These are phyloP conservation scores for Zapus hudsonius DNA, from an alignment of 2,113 vertebrate species.

Conservation along the genomic window DNA sequence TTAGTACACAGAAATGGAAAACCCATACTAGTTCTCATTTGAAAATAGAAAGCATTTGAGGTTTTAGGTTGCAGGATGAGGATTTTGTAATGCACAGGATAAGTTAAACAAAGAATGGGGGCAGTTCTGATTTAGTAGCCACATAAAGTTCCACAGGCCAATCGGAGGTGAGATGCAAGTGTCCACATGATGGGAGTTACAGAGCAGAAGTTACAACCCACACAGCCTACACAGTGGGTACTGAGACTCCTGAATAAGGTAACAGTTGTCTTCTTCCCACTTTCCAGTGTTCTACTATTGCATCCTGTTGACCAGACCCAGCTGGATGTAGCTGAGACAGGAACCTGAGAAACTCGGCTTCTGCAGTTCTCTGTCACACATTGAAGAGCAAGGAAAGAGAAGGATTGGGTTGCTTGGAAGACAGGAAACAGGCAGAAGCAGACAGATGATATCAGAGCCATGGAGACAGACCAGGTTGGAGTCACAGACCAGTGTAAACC, in stretches of 20 bases:
- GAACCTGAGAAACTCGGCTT: background rate
- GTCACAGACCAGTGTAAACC: background rate
- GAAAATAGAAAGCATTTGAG: slow-evolving; percentile 13
- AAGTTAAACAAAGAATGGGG: background rate
- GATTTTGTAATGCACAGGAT: background rate
- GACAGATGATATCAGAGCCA: background rate
- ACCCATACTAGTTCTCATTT: background rate
- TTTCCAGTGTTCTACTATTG: background rate
- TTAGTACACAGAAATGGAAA: background rate
- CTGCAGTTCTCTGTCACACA: background rate
- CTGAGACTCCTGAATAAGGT: background rate
- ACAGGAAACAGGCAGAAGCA: background rate
- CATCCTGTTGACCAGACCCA: background rate
- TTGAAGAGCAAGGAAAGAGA: background rate
- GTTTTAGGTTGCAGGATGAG: background rate
- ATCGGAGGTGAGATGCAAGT: no score
- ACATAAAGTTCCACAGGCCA: background rate
- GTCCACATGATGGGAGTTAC: no score
- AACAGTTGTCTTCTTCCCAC: background rate
- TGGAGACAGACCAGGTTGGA: background rate
- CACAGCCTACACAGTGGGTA: background rate
- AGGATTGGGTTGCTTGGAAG: background rate
- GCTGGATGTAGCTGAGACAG: background rate
- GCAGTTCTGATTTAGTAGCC: background rate
- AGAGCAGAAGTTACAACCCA: background rate